Percentiles rank a stretch among this genome's conserved stretches.
Evolutionary conservation across 35 echinoderm and acorn worm genomes (phyloP).

Genomic region (Lytechinus variegatus): DNA sequence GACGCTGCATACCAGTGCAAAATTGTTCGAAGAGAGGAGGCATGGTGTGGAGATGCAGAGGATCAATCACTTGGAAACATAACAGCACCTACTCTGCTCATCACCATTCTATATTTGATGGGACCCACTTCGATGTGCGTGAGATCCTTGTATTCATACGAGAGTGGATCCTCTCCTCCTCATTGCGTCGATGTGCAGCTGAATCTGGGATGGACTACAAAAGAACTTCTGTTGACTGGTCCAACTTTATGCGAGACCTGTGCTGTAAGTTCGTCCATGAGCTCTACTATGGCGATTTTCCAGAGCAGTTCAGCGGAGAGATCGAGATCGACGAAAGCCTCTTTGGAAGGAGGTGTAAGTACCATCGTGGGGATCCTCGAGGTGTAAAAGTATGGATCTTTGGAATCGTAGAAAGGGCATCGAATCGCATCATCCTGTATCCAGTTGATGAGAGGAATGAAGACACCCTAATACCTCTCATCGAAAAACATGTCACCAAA

Average conservation of each 20-base stretch:
- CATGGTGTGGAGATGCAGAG: too few relatives aligned
- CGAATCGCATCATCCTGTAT: neutral
- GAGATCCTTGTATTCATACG: neutral
- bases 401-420: constrained; percentile 19
- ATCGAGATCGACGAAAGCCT: constrained; percentile 36
- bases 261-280: constrained; percentile 24
- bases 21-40: too few relatives aligned
- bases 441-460: constrained; percentile 13
- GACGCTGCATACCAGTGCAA: neutral
- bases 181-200: neutral
- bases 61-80: too few relatives aligned
- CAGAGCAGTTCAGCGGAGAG: neutral
- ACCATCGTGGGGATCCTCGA: constrained; percentile 24
- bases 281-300: neutral
- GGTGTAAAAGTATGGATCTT: constrained; percentile 34
- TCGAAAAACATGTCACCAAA: neutral
- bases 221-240: constrained; percentile 11
- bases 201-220: constrained; percentile 20
- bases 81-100: neutral
- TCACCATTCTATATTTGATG: neutral
- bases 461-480: neutral
- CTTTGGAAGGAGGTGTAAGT: constrained; percentile 35
- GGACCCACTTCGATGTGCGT: neutral
- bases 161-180: neutral
- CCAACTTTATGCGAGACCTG: neutral